Evolutionary conservation across 2,888 invertebrate species (phyloP).

Genomic region (Blera fallax): DNA sequence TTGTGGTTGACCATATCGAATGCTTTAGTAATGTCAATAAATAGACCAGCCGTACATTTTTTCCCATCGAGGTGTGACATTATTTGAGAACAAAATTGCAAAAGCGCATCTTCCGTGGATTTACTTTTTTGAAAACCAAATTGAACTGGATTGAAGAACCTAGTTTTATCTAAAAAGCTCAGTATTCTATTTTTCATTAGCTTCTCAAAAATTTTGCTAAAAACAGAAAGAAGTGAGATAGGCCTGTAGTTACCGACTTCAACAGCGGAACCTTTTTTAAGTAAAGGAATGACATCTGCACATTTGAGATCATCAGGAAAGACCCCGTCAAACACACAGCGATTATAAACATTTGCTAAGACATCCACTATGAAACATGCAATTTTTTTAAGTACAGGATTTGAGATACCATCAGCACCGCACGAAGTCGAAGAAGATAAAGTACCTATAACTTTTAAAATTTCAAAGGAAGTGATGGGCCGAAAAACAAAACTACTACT

Average conservation of each 20-base stretch:
- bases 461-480: background rate
- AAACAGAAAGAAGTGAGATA: no score
- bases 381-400: background rate
- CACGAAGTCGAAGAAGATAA: background rate
- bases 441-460: background rate
- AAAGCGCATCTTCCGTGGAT: no score
- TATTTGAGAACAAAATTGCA: conserved; percentile 15
- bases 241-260: no score
- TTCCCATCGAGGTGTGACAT: background rate
- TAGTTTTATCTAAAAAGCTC: no score
- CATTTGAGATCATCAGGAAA: no score
- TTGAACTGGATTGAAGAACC: no score
- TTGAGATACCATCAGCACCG: conserved; percentile 3
- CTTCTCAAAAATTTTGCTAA: no score
- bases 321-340: background rate
- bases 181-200: no score
- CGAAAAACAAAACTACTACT: background rate
- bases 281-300: no score
- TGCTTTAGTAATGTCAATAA: conserved; percentile 1
- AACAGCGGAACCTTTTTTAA: no score
- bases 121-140: no score
- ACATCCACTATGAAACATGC: background rate
- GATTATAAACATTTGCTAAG: background rate
- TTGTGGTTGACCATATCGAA: conserved; percentile 1
- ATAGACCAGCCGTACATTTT: background rate